Conservation (phyloP, 2,888 invertebrate species). For the Noctua janthina region DNA sequence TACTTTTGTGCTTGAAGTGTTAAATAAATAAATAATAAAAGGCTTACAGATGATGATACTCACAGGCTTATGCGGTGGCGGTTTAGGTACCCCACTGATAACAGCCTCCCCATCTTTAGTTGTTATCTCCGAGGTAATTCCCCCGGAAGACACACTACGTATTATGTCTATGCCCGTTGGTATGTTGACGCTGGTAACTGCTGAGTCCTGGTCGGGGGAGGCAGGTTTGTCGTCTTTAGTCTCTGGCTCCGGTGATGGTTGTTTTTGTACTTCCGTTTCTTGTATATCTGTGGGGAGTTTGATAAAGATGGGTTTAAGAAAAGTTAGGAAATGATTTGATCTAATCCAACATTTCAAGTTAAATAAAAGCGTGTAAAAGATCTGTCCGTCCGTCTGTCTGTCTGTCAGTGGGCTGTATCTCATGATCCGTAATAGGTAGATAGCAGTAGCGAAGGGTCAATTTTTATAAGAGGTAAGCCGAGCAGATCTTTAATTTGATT, state of each 20-base stretch:
- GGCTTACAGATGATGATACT: background rate
- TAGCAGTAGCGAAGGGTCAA: too few species aligned
- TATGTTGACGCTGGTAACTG: slow-evolving; percentile 65
- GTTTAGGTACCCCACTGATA: slow-evolving; percentile 73
- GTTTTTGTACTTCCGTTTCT: slow-evolving; percentile 42
- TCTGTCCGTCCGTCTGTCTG: too few species aligned
- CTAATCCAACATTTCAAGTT: too few species aligned
- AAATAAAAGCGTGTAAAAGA: too few species aligned
- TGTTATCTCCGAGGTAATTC: slow-evolving; percentile 66
- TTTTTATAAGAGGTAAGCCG: too few species aligned
- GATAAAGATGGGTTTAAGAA: background rate
- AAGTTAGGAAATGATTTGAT: background rate
- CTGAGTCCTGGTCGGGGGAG: background rate
- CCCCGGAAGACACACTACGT: slow-evolving; percentile 57
- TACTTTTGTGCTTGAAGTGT: too few species aligned
- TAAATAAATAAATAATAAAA: too few species aligned
- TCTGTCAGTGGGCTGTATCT: too few species aligned
- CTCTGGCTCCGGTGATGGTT: background rate
- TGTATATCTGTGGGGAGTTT: slow-evolving; percentile 39
- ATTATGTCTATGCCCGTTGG: slow-evolving; percentile 70
- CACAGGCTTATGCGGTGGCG: slow-evolving; percentile 65
- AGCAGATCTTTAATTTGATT: too few species aligned
- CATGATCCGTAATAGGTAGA: too few species aligned
- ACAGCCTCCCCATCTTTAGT: slow-evolving; percentile 70
- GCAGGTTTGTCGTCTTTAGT: background rate